Percentiles rank a stretch among this genome's conserved stretches.
Evolutionary conservation across 2,888 invertebrate species (phyloP).

Genomic region (Hymenopus coronatus): DNA sequence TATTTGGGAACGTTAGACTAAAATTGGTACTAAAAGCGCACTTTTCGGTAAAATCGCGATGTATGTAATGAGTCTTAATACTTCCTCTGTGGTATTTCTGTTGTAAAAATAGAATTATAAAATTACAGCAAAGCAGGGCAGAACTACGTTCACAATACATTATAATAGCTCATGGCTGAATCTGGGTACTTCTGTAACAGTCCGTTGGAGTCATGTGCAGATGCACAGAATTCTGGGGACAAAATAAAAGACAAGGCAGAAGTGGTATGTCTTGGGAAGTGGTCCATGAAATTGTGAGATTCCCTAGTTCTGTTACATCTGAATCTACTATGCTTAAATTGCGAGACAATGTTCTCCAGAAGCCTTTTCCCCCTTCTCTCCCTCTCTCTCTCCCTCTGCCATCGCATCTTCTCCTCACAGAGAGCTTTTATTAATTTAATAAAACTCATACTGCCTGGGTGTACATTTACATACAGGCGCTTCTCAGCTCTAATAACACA

Average conservation of each 20-base stretch:
- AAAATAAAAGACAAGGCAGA: not conserved
- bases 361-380: not conserved
- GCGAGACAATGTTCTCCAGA: slow-evolving; percentile 9
- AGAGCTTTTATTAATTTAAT: slow-evolving; percentile 18
- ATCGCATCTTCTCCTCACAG: not conserved
- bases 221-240: too few species aligned
- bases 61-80: too few species aligned
- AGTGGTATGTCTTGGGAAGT: not conserved
- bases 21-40: too few species aligned
- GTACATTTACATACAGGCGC: slow-evolving; percentile 3
- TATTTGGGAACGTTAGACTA: too few species aligned
- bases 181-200: not conserved
- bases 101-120: too few species aligned
- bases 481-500: not conserved
- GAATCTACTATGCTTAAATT: slow-evolving; percentile 1
- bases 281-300: not conserved
- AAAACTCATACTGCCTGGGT: not conserved
- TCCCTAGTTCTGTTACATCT: not conserved
- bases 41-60: too few species aligned
- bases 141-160: too few species aligned
- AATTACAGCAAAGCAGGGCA: too few species aligned
- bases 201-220: too few species aligned
- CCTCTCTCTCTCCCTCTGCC: not conserved
- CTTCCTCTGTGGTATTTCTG: too few species aligned
- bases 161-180: not conserved